A percentile compares a stretch with the other conserved stretches of the same genome.
These are phyloP conservation scores for Xenopus tropicalis DNA, from an alignment of 2,113 vertebrate species.

Conservation along the genomic window UCB_Xtro_10.0 CM004451.2:49440001-49440500, in stretches of 20 bases:
- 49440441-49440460: slow-evolving; percentile 7
- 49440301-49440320: neutral
- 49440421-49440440: slow-evolving; percentile 13
- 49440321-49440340: slow-evolving; percentile 5
- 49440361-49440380: neutral
- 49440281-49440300: neutral
- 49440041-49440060: too few species aligned
- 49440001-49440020: too few species aligned
- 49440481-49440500: neutral
- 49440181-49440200: neutral
- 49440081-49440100: too few species aligned
- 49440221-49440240: neutral
- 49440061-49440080: too few species aligned
- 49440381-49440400: slow-evolving; percentile 4
- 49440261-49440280: too few species aligned
- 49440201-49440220: neutral
- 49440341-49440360: slow-evolving; percentile 26
- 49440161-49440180: too few species aligned
- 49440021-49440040: too few species aligned
- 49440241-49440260: neutral
- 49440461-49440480: neutral
- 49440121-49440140: too few species aligned
- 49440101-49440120: too few species aligned
- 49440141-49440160: too few species aligned
- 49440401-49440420: neutral